phyloP scores from a whole-genome alignment of 2,888 invertebrate genomes.

The Hartigia nigra region DNA sequence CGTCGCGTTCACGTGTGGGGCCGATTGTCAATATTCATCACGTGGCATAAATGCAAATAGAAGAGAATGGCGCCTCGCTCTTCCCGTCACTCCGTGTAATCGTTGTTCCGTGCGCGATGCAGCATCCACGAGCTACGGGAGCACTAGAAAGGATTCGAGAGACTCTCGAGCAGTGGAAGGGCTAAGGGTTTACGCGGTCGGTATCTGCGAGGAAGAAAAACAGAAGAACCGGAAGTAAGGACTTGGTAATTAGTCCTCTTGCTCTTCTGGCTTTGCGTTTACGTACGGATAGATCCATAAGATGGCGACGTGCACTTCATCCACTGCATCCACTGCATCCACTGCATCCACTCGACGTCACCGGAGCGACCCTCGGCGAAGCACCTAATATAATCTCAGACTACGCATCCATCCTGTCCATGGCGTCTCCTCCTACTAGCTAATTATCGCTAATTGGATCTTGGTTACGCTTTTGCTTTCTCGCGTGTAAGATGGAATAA shows the following conservation, averaged over 20 bases:
- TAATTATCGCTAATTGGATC: background rate
- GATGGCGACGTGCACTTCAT: too few species aligned
- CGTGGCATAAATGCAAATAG: background rate
- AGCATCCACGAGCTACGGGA: background rate
- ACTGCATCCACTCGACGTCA: too few species aligned
- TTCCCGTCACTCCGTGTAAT: too few species aligned
- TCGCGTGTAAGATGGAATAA: background rate
- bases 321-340: too few species aligned
- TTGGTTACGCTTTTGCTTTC: background rate
- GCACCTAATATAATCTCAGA: background rate
- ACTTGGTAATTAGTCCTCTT: background rate
- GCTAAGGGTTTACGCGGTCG: too few species aligned
- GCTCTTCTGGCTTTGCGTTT: background rate
- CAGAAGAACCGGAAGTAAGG: background rate
- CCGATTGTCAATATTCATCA: background rate
- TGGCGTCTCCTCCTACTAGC: too few species aligned
- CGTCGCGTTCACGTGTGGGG: background rate
- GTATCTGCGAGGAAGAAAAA: too few species aligned
- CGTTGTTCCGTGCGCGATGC: background rate
- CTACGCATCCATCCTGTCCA: too few species aligned
- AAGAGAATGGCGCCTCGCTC: too few species aligned
- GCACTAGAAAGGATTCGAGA: background rate
- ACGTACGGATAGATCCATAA: background rate
- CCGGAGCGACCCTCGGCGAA: too few species aligned
- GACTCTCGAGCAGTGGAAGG: background rate